Percentiles rank a stretch among this genome's conserved stretches.
These are phyloP conservation scores for Pristis pectinata DNA, from an alignment of 2,797 vertebrate species.

Conservation along the genomic window DNA sequence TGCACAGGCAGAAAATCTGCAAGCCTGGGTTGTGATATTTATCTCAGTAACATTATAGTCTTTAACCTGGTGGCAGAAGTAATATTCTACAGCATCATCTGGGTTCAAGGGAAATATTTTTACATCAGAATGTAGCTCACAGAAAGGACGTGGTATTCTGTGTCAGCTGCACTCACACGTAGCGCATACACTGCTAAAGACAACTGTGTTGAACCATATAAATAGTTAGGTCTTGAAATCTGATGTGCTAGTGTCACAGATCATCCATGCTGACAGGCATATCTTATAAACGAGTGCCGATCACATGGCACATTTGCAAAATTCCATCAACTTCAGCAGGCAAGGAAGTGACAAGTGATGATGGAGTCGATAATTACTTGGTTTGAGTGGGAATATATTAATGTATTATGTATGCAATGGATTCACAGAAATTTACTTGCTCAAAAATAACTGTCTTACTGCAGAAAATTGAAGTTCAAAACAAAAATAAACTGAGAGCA, in stretches of 20 bases:
- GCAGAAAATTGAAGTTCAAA: background rate
- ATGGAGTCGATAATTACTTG: conserved; percentile 22
- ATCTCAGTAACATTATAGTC: background rate
- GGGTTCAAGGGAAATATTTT: background rate
- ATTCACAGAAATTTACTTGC: background rate
- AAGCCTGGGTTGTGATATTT: background rate
- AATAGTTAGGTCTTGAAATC: background rate
- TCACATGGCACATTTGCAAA: background rate
- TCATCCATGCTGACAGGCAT: background rate
- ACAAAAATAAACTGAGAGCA: background rate
- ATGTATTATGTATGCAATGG: conserved; percentile 9
- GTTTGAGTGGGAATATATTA: background rate
- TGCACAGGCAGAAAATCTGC: background rate
- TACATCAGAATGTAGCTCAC: background rate
- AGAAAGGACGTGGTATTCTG: background rate
- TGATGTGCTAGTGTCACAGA: background rate
- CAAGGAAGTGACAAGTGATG: conserved; percentile 16
- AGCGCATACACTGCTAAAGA: background rate
- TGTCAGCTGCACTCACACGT: background rate
- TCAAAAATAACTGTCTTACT: background rate
- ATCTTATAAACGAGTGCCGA: background rate
- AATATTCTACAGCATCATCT: background rate
- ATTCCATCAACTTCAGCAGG: conserved; percentile 2
- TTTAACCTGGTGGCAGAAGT: background rate
- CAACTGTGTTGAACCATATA: background rate